phyloP scores from a whole-genome alignment of 2,113 vertebrate genomes.

The Clarias gariepinus region DNA sequence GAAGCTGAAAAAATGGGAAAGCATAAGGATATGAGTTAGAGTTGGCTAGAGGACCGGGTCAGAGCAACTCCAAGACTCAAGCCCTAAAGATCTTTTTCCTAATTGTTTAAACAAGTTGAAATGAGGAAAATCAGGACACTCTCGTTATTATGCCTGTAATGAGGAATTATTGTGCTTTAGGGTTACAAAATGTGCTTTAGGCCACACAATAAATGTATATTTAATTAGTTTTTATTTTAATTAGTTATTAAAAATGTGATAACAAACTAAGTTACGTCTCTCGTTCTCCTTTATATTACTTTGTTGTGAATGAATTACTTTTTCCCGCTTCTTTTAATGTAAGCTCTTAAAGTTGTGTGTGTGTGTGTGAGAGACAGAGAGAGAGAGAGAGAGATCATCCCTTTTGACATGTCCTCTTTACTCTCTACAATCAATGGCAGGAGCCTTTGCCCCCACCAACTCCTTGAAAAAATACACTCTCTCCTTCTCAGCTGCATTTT shows the following conservation, averaged over 20 bases:
- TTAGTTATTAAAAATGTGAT: slow-evolving; percentile 3
- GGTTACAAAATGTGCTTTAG: slow-evolving; percentile 1
- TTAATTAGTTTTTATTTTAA: slow-evolving; percentile 18
- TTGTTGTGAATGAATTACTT: not conserved
- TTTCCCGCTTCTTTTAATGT: not conserved
- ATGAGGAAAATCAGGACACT: not conserved
- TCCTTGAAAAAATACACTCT: not conserved
- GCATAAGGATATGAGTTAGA: too few species aligned
- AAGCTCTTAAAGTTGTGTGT: not conserved
- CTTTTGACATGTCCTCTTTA: slow-evolving; percentile 21
- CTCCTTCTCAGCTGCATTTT: slow-evolving; percentile 29
- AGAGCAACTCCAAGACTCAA: too few species aligned
- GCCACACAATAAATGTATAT: not conserved
- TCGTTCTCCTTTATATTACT: not conserved
- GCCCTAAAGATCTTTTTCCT: not conserved
- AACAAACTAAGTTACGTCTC: not conserved
- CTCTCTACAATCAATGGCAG: slow-evolving; percentile 22
- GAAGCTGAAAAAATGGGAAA: too few species aligned
- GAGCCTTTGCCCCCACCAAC: not conserved
- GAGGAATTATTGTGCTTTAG: not conserved
- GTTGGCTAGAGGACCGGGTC: too few species aligned
- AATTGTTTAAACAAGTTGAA: not conserved
- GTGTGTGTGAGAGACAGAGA: not conserved
- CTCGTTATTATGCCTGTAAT: not conserved
- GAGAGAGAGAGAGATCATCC: slow-evolving; percentile 17